Evolutionary conservation across 2,888 invertebrate species (phyloP), one percentile per base, ranked within the genome.

Genomic region (Cephonodes hylas): DNA sequence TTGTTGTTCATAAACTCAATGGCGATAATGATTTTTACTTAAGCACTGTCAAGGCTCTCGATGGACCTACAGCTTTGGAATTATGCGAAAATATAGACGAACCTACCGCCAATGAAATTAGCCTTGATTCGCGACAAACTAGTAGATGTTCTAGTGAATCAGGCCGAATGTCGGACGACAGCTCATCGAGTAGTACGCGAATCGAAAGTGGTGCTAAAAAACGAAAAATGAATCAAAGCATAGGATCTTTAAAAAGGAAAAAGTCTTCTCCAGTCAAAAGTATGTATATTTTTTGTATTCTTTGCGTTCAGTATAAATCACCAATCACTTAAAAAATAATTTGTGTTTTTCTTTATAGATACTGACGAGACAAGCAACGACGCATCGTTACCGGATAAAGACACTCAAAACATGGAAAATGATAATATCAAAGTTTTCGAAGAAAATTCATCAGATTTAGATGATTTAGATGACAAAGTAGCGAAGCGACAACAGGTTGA

Each of bases 1-100:
- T 93, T 68, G 89, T 93, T 65, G 89, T 93, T 0, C 96, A 96
- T 76, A 93, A 94, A 70, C 87, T 95, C 34, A 93, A 93, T 60
- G 89, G 91, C 3, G 93, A 94, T 71, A 88, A 88, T 7, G 93
- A 94, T 65, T 92, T 92, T 68, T 90, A 89, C 69, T 85, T 78
- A 63, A 91, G 89, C 65, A 92, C 92, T n/a, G 83, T 92, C 1
- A 91, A 90, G 72, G 90, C 90, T 23, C 73, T 92, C 8, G 87
- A 90, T 67, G 90, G 89, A 0, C 63, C 73, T 6, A 89, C 91
- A 66, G 92, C 92, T n/a, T 71, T 81, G 57, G 86, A 85, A 64
- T 62, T 89, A 45, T 78, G 85, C 0, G 83, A 84, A 31, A 67
- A 76, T 45, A 56, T 71, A 1, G 87, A 86, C 18, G 83, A 86